These are phyloP conservation scores for Todus mexicanus DNA, from an alignment of 2,797 vertebrate species.

Conservation along the genomic window DNA sequence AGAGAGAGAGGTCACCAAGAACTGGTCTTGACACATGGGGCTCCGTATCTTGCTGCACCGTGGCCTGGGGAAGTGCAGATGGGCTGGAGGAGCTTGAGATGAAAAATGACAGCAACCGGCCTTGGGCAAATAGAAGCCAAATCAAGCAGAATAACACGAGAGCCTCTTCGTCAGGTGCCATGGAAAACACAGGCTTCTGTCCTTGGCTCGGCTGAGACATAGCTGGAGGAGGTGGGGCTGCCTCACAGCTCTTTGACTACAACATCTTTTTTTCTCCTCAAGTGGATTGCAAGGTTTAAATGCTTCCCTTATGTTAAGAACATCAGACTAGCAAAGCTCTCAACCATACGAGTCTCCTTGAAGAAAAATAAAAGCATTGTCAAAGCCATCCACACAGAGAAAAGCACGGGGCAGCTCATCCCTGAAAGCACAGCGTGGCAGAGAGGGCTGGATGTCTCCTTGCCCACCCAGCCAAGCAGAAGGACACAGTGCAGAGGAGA, in stretches of 20 bases:
- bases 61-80: slow-evolving; percentile 25
- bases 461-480: background rate
- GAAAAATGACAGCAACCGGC: slow-evolving; percentile 26
- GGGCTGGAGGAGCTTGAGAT: slow-evolving; percentile 10
- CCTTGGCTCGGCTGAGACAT: slow-evolving; percentile 26
- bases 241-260: background rate
- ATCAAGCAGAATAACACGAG: slow-evolving; percentile 33
- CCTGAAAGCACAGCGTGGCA: accelerated
- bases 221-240: slow-evolving; percentile 47
- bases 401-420: background rate
- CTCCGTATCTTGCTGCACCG: background rate
- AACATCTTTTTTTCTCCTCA: background rate
- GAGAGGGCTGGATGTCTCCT: background rate
- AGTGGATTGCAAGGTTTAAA: slow-evolving; percentile 4
- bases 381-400: accelerated
- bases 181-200: slow-evolving; percentile 47
- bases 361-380: background rate
- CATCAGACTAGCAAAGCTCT: background rate
- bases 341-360: background rate
- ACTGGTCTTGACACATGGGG: background rate
- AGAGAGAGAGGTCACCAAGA: background rate
- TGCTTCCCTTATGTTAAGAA: background rate
- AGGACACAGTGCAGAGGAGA: background rate
- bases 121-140: slow-evolving; percentile 4
- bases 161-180: slow-evolving; percentile 58